Evolutionary conservation across 2,888 invertebrate species (phyloP).

Genomic region (Uropetala carovei): DNA sequence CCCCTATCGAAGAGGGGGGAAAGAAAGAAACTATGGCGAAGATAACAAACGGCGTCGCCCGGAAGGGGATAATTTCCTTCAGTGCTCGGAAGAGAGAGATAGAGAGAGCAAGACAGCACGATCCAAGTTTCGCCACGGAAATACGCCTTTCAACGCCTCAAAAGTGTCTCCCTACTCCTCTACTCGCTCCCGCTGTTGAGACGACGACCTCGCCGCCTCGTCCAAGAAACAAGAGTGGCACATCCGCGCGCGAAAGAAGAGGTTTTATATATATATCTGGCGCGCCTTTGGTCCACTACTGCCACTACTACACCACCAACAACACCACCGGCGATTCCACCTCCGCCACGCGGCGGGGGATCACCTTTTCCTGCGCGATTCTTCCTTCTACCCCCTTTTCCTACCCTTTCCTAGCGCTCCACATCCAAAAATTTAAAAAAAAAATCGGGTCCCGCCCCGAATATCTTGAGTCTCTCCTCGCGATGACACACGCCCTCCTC

Average conservation of each 20-base stretch:
- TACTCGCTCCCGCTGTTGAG: background rate
- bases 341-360: background rate
- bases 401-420: background rate
- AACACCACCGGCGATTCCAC: background rate
- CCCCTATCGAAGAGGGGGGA: background rate
- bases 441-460: background rate
- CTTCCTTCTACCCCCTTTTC: background rate
- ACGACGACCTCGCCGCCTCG: conserved; percentile 1
- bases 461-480: background rate
- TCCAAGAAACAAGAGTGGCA: conserved; percentile 25
- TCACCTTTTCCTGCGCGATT: conserved; percentile 49
- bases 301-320: no score
- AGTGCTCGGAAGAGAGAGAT: background rate
- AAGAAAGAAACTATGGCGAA: background rate
- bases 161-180: background rate
- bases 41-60: background rate
- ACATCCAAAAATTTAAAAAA: background rate
- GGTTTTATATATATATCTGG: conserved; percentile 51
- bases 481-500: background rate
- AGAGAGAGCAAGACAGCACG: no score
- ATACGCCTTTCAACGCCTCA: background rate
- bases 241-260: conserved; percentile 25
- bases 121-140: background rate
- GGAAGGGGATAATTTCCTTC: background rate
- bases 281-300: conserved; percentile 23